phyloP scores from a whole-genome alignment of 2,797 vertebrate genomes.

The Tokudaia tokunoshimensis region DNA sequence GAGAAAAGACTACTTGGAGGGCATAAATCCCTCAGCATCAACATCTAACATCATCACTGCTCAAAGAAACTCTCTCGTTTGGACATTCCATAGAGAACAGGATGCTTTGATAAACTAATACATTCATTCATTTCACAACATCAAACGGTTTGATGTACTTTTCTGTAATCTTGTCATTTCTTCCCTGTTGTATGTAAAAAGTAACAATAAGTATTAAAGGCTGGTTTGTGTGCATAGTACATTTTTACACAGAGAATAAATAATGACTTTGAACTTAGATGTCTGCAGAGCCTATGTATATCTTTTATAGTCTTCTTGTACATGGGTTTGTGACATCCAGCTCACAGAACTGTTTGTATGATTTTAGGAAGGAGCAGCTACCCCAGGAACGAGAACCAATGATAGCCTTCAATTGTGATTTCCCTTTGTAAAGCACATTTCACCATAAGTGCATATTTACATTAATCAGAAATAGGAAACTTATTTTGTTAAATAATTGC shows the following conservation, averaged over 20 bases:
- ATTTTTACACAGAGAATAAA: conserved; percentile 24
- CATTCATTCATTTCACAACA: neutral
- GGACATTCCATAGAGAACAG: neutral
- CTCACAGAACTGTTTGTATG: neutral
- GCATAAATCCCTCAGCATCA: conserved; percentile 51
- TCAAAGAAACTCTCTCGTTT: neutral
- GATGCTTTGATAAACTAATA: neutral
- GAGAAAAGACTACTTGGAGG: conserved; percentile 35
- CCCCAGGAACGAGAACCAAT: neutral
- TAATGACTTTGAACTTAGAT: neutral
- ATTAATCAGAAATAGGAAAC: conserved; percentile 46
- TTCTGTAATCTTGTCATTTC: neutral
- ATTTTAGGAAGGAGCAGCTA: neutral
- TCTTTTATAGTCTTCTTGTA: neutral
- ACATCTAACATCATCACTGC: conserved; percentile 4
- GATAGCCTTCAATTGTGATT: neutral
- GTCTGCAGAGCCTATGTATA: neutral
- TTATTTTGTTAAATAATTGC: conserved; percentile 15
- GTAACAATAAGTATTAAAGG: neutral
- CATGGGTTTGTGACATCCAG: neutral
- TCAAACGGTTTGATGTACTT: neutral
- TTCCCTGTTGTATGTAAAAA: neutral
- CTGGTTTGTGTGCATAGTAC: neutral
- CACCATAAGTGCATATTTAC: neutral
- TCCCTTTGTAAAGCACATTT: conserved; percentile 18